phyloP scores from a whole-genome alignment of 2,888 invertebrate species.

The Epinotia nisella region DNA sequence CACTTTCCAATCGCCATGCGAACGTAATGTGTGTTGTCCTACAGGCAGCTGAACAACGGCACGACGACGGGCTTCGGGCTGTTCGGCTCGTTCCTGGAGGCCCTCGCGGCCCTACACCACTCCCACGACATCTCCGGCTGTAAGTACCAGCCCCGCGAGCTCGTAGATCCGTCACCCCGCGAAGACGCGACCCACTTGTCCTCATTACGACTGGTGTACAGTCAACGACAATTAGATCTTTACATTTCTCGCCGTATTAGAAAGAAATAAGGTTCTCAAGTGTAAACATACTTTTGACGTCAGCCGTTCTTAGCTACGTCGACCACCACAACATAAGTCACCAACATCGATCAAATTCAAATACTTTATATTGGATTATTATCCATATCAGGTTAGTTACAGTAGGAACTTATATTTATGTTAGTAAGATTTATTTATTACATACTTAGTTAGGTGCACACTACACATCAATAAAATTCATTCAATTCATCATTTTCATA shows the following conservation, averaged over 20 bases:
- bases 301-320: too few relatives aligned
- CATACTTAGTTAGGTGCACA: too few relatives aligned
- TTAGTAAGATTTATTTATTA: too few relatives aligned
- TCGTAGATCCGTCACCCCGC: not conserved
- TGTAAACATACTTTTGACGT: too few relatives aligned
- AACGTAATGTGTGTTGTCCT: not conserved
- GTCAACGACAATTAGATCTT: not conserved
- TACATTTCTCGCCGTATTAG: not conserved
- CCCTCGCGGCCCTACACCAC: slow-evolving; percentile 24
- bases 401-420: too few relatives aligned
- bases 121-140: slow-evolving; percentile 22
- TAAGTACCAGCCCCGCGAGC: not conserved
- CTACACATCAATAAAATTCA: too few relatives aligned
- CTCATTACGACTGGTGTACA: not conserved
- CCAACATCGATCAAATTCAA: too few relatives aligned
- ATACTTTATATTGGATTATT: too few relatives aligned
- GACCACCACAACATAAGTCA: too few relatives aligned
- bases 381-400: too few relatives aligned
- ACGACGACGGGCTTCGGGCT: slow-evolving; percentile 16
- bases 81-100: slow-evolving; percentile 27
- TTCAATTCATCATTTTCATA: too few relatives aligned
- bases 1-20: not conserved
- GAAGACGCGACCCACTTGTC: not conserved
- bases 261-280: too few relatives aligned
- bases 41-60: slow-evolving; percentile 31